A percentile compares a stretch with the other conserved stretches of the same genome.
These are phyloP conservation scores for Prostheceraeus crozeri DNA, from an alignment of 2,888 invertebrate genomes.

Conservation along the genomic window DNA sequence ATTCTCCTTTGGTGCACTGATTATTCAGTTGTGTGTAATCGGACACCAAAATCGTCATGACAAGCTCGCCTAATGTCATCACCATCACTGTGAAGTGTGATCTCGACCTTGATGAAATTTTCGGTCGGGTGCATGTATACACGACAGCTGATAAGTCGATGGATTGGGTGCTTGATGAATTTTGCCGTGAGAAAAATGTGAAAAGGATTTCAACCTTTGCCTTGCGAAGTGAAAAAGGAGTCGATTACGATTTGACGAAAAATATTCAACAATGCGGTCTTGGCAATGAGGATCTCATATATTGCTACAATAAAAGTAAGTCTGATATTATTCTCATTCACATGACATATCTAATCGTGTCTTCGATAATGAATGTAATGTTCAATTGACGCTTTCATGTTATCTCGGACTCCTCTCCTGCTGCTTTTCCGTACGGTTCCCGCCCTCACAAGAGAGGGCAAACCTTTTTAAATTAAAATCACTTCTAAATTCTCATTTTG, in stretches of 20 bases:
- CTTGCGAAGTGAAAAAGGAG: constrained; percentile 13
- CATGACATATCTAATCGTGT: neutral
- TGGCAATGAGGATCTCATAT: neutral
- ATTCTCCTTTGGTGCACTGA: too few relatives aligned
- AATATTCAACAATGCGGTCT: neutral
- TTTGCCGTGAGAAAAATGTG: constrained; percentile 22
- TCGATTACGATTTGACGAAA: constrained; percentile 6
- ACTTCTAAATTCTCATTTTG: too few relatives aligned
- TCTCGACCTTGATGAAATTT: constrained; percentile 28
- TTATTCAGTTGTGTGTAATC: too few relatives aligned
- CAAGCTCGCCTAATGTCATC: too few relatives aligned
- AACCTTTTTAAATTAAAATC: too few relatives aligned
- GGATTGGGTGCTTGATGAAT: constrained; percentile 26
- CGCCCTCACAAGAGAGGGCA: too few relatives aligned
- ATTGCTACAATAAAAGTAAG: constrained; percentile 29
- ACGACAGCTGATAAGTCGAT: constrained; percentile 7
- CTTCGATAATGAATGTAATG: too few relatives aligned
- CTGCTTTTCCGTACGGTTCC: too few relatives aligned
- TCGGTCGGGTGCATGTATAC: constrained; percentile 25
- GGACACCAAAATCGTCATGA: too few relatives aligned
- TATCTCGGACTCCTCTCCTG: too few relatives aligned
- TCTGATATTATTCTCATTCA: too few relatives aligned
- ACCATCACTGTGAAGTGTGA: constrained; percentile 30
- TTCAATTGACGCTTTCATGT: too few relatives aligned
- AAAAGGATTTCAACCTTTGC: constrained; percentile 8